Base-by-base conservation (phyloP, 2,888 invertebrate genomes). In the Catocala fraxini region DNA sequence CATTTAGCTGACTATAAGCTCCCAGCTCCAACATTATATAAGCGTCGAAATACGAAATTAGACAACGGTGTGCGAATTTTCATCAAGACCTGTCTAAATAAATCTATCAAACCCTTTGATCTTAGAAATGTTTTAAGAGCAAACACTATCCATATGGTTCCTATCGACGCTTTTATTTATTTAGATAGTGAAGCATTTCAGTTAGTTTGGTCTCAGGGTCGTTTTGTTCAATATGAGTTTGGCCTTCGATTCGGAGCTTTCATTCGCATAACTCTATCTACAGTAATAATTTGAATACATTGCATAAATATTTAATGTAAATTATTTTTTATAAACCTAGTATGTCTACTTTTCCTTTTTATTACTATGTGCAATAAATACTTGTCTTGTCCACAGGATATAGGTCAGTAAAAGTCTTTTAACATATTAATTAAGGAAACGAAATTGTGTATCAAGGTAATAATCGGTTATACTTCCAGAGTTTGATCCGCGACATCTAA, bases 161-260 rank as follows among this genome's bases (percentile, higher is more conserved):
- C 0, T 3, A 51, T 65, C 47, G 65, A 47, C 41, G 42, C 39
- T 15, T 43, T 11, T 33, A 35, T 13, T 35, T 68, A 63, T 58
- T 68, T 51, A 42, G 13, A 58, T 41, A 45, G 41, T 15, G 9
- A 54, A 59, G 25, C 6, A 25, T n/a, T 56, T 35, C 10, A 11
- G 46, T 46, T 57, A 7, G 6, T 58, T 57, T 11, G 13, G 10
- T 5, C 2, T 58, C 56, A 67, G 43, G 71, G 62, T 35, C 43
- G 11, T 5, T 56, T 33, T 12, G 11, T 4, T 39, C 35, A 39
- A 9, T 39, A 53, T 13, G 9, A 34, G 5, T 35, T 33, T 51
- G 13, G 42, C 42, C 11, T 42, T 42, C 10, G 42, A 42, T 42
- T 42, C 5, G 0, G 42, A 5, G 5, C n/a, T 42, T 42, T 42